phyloP scores from a whole-genome alignment of 2,797 vertebrate genomes.

The Triplophysa yarkandensis region DNA sequence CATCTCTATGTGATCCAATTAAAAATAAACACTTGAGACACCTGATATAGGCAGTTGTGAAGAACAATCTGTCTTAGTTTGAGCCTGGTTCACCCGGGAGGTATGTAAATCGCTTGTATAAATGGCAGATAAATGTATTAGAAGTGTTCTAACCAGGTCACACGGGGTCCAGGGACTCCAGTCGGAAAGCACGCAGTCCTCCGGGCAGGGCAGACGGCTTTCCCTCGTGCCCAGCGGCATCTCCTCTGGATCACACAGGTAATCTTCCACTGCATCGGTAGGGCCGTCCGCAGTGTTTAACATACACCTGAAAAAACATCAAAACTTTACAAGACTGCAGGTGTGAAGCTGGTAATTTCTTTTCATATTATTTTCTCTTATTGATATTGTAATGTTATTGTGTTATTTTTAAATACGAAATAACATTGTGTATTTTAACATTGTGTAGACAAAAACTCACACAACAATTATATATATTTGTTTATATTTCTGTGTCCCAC shows the following conservation, averaged over 20 bases:
- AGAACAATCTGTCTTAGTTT: background rate
- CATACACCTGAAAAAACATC: conserved; percentile 83
- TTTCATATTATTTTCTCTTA: no score
- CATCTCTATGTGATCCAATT: background rate
- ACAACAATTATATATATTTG: no score
- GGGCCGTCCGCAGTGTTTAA: conserved; percentile 95
- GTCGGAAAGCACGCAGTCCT: conserved; percentile 93
- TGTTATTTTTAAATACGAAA: no score
- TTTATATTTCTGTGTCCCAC: no score
- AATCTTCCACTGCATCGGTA: conserved; percentile 91
- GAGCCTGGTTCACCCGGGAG: background rate
- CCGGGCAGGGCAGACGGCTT: conserved; percentile 90
- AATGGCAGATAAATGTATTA: background rate
- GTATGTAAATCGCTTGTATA: background rate
- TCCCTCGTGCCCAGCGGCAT: conserved; percentile 93
- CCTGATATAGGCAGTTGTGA: background rate
- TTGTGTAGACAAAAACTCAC: no score
- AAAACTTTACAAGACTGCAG: no score
- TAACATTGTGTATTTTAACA: no score
- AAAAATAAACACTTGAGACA: no score
- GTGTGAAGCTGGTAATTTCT: no score
- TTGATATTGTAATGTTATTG: no score
- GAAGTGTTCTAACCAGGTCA: conserved; percentile 82
- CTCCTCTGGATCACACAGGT: conserved; percentile 95
- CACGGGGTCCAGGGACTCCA: conserved; percentile 91